Evolutionary conservation across 1,140 invertebrate species (phyloP).

Genomic region (Camponotus floridanus): DNA sequence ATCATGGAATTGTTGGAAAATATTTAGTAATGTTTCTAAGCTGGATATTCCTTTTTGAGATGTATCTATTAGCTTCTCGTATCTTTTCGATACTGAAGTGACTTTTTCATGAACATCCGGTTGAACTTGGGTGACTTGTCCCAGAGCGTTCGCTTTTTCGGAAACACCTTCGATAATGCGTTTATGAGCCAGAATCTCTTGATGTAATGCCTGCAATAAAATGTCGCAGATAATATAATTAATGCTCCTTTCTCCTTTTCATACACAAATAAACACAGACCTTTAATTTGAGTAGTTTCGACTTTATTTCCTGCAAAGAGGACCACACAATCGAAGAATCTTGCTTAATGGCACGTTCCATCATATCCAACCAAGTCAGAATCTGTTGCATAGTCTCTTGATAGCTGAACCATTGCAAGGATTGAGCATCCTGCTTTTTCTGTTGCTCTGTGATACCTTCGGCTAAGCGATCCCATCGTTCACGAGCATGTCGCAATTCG

Average conservation of each 20-base stretch:
- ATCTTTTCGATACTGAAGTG: constrained; percentile 90
- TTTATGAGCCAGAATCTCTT: constrained; percentile 96
- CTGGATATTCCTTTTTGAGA: constrained; percentile 89
- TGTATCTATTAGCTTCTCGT: constrained; percentile 89
- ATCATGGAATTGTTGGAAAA: constrained; percentile 94
- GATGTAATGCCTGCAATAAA: constrained; percentile 89
- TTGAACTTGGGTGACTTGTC: constrained; percentile 88
- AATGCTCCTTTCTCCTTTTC: background rate
- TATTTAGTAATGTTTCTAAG: constrained; percentile 91
- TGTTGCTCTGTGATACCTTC: constrained; percentile 93
- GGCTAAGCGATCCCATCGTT: constrained; percentile 94
- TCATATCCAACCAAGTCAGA: constrained; percentile 94
- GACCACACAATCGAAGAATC: constrained; percentile 90
- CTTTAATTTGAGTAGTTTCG: constrained; percentile 95
- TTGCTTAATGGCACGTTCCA: constrained; percentile 92
- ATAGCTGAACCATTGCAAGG: constrained; percentile 93
- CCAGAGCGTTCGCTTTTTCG: constrained; percentile 93
- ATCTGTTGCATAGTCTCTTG: constrained; percentile 95
- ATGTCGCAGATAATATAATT: background rate
- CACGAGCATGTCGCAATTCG: constrained; percentile 91
- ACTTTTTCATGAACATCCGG: constrained; percentile 90
- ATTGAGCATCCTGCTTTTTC: constrained; percentile 94
- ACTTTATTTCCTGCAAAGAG: constrained; percentile 94
- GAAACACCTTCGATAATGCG: constrained; percentile 95
- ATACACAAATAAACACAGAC: constrained; percentile 77